Evolutionary conservation across 2,113 vertebrate genomes (phyloP), one percentile per base, ranked within the genome.

Genomic region (Phrynosoma blainvillii): DNA sequence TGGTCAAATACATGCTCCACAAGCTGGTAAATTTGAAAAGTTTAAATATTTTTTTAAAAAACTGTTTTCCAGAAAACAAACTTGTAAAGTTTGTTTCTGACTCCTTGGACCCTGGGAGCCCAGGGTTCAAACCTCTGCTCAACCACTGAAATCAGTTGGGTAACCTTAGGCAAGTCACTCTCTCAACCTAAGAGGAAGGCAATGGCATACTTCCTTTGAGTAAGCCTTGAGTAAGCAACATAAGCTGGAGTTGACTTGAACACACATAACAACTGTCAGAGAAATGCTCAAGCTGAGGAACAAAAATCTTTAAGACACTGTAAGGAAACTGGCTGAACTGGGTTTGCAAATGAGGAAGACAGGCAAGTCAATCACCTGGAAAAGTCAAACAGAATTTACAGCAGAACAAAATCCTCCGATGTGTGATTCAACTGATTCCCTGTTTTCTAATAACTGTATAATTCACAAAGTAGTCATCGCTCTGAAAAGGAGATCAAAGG

Each of bases 401-500:
- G 12, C n/a, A 74, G n/a, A 74, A 36, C n/a, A 32, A 30, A 74
- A 74, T 71, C 8, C 30, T 16, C 5, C 16, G 47, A 47, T 47
- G 47, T 47, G 47, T 16, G 30, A 36, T 32, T 73, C n/a, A 73
- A 11, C 70, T 73, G 27, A 32, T 73, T 11, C 70, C 27, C 10
- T 70, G 6, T 2, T n/a, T 30, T 71, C 10, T n/a, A 12, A 30
- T 71, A n/a, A 10, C 30, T 47, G 47, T 47, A 47, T 13, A n/a
- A 7, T 27, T 27, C 70, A 71, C 70, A 68, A 68, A 68, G 21
- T 68, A 68, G 7, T 10, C 30, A 71, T n/a, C 30, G 13, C 30
- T 71, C 27, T 71, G 70, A 71, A 71, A 87, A 78, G 85, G 81
- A 95, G 95, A 97, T 97, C 97, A 97, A 97, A 97, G 96, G 4